A percentile compares a stretch with the other conserved stretches of the same genome.
phyloP scores from a whole-genome alignment of 2,888 invertebrate genomes.

The Epiblema foenella region DNA sequence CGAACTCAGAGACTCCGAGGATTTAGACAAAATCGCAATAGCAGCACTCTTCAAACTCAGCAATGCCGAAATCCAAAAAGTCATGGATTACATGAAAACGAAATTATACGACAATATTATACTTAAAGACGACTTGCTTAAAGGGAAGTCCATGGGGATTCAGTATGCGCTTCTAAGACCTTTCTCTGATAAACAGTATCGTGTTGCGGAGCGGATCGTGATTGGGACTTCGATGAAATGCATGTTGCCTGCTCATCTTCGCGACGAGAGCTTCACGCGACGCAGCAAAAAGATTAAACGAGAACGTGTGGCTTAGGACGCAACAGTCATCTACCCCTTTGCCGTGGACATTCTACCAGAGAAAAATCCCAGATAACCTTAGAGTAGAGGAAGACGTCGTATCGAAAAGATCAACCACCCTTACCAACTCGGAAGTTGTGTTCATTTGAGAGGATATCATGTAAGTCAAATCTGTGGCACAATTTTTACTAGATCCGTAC shows the following conservation, averaged over 20 bases:
- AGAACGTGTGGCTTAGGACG: conserved; percentile 48
- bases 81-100: conserved; percentile 68
- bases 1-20: conserved; percentile 73
- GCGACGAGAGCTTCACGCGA: conserved; percentile 63
- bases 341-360: not conserved
- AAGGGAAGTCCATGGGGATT: conserved; percentile 71
- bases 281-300: conserved; percentile 65
- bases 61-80: conserved; percentile 65
- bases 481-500: not conserved
- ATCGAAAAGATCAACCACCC: not conserved
- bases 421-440: not conserved
- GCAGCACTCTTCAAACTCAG: conserved; percentile 68
- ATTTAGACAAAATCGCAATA: conserved; percentile 74
- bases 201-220: conserved; percentile 70
- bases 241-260: conserved; percentile 59
- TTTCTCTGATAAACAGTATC: conserved; percentile 69
- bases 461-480: not conserved
- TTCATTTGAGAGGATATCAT: not conserved
- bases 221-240: conserved; percentile 63
- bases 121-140: conserved; percentile 68
- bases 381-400: not conserved
- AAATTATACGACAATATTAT: conserved; percentile 63
- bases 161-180: conserved; percentile 71
- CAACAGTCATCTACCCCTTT: conserved; percentile 17
- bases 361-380: not conserved